Conservation (phyloP, 2,888 invertebrate species). For the Drosophila macrospina region DNA sequence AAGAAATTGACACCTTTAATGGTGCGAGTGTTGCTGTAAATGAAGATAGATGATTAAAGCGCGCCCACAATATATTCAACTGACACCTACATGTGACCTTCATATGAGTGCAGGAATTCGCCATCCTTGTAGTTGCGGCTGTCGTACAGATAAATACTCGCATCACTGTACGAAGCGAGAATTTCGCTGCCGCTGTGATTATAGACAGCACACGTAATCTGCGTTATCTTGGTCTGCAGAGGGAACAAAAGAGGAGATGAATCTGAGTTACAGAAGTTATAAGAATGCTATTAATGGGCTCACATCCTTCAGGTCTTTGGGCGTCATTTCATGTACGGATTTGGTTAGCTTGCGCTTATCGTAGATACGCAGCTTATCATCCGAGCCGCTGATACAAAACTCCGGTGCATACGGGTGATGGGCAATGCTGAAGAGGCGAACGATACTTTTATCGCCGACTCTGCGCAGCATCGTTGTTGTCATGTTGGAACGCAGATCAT, state of each 20-base stretch:
- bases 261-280: not conserved
- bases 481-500: slow-evolving; percentile 90
- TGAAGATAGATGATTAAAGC: not conserved
- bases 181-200: slow-evolving; percentile 96
- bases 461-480: slow-evolving; percentile 74
- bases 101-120: slow-evolving; percentile 87
- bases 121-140: slow-evolving; percentile 86
- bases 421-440: slow-evolving; percentile 95
- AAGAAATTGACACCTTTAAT: slow-evolving; percentile 97
- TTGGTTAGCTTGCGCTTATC: slow-evolving; percentile 88
- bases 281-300: slow-evolving; percentile 11
- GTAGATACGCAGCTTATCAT: slow-evolving; percentile 91
- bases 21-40: slow-evolving; percentile 88
- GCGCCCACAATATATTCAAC: accelerated
- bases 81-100: slow-evolving; percentile 87
- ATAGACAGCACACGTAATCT: slow-evolving; percentile 95
- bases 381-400: slow-evolving; percentile 94
- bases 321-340: slow-evolving; percentile 87
- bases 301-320: slow-evolving; percentile 51
- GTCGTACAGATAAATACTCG: slow-evolving; percentile 95
- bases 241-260: not conserved
- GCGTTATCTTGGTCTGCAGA: slow-evolving; percentile 81
- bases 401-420: slow-evolving; percentile 93
- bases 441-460: slow-evolving; percentile 86
- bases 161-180: slow-evolving; percentile 97